Conservation (phyloP, 2,888 invertebrate species). For the Dasypolia templi region DNA sequence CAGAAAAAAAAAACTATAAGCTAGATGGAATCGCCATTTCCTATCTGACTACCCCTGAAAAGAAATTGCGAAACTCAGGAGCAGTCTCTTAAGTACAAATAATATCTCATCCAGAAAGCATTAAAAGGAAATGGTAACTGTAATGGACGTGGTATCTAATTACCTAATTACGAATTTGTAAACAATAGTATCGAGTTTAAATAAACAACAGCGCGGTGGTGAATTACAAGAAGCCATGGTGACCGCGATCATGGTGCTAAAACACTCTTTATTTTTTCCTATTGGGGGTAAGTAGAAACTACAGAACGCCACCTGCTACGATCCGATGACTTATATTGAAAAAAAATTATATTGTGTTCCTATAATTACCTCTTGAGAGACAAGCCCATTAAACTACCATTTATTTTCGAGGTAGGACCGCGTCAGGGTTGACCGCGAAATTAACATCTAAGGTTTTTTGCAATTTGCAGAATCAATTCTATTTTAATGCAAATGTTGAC, state of each 20-base stretch:
- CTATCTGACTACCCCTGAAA: neutral
- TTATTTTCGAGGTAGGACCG: too few species aligned
- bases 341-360: too few species aligned
- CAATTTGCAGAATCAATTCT: too few species aligned
- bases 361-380: too few species aligned
- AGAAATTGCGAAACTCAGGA: neutral
- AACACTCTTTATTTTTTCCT: neutral
- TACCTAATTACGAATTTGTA: constrained; percentile 11
- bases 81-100: neutral
- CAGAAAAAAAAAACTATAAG: neutral
- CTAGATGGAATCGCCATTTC: neutral
- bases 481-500: too few species aligned
- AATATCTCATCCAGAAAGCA: neutral
- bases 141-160: neutral
- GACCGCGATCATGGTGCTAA: neutral
- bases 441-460: too few species aligned
- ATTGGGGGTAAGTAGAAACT: neutral
- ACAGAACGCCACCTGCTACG: neutral
- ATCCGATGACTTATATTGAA: neutral
- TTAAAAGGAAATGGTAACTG: constrained; percentile 2
- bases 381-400: too few species aligned
- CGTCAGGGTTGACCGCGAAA: too few species aligned
- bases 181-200: constrained; percentile 11
- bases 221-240: neutral
- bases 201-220: constrained; percentile 13